Conservation (phyloP, 2,797 vertebrate species). For the Pseudochirops corinnae region DNA sequence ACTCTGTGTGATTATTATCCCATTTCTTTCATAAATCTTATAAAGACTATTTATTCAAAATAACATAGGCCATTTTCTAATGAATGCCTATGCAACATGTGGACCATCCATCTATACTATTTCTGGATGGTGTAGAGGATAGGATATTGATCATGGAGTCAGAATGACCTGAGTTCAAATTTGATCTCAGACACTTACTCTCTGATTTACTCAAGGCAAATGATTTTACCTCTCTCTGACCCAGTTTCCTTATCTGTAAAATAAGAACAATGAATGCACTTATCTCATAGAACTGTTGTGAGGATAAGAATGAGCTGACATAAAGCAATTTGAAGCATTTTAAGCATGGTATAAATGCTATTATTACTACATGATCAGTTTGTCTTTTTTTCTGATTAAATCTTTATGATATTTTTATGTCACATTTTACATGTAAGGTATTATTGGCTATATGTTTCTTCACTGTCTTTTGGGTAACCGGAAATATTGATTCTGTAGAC, state of each 20-base stretch:
- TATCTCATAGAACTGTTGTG: neutral
- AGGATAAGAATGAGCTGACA: neutral
- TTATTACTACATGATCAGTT: neutral
- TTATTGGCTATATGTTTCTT: neutral
- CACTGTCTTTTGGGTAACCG: neutral
- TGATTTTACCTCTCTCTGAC: neutral
- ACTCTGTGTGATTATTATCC: neutral
- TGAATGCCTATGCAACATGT: neutral
- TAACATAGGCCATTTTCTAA: neutral
- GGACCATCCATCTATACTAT: neutral
- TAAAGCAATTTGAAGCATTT: neutral
- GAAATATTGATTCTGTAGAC: neutral
- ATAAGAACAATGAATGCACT: neutral
- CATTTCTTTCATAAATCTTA: neutral
- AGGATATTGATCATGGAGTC: neutral
- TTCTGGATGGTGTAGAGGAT: neutral
- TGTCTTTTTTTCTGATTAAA: neutral
- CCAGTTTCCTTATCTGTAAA: neutral
- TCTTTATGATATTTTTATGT: neutral
- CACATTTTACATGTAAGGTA: neutral
- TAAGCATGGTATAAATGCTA: neutral
- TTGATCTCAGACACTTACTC: neutral
- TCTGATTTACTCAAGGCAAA: neutral
- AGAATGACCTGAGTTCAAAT: neutral
- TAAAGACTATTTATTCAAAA: neutral